Evolutionary conservation across 2,797 vertebrate genomes (phyloP).

Genomic region (Esox lucius): DNA sequence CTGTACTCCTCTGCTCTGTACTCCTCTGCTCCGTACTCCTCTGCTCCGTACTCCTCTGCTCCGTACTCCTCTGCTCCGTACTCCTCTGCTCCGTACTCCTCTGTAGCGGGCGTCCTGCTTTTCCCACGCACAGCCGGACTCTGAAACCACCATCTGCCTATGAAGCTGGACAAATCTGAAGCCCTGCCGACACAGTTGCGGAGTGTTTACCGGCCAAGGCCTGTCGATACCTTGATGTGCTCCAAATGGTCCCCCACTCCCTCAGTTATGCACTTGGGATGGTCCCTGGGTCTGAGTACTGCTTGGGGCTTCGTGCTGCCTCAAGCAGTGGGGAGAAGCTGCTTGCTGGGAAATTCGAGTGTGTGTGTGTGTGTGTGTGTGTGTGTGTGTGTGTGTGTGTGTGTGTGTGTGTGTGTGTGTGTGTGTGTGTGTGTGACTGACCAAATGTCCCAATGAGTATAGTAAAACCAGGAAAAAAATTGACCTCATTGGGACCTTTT

Average conservation of each 20-base stretch:
- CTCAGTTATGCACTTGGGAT: neutral
- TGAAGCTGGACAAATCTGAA: constrained; percentile 58
- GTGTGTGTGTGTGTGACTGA: too few species aligned
- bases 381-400: constrained; percentile 38
- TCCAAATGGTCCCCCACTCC: neutral
- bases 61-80: too few species aligned
- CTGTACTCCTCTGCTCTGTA: too few species aligned
- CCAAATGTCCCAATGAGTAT: too few species aligned
- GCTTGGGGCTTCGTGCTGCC: neutral
- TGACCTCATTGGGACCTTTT: too few species aligned
- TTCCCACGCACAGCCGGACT: constrained; percentile 51
- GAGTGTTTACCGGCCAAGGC: neutral
- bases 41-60: too few species aligned
- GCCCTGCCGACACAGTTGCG: constrained; percentile 13
- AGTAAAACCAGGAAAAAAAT: too few species aligned
- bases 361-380: constrained; percentile 32
- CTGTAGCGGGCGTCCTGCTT: constrained; percentile 59
- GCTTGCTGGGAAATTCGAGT: constrained; percentile 42
- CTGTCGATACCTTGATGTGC: neutral
- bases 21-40: too few species aligned
- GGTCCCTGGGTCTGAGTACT: neutral
- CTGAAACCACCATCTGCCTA: constrained; percentile 35
- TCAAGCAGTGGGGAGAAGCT: neutral
- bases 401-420: too few species aligned
- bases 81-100: constrained; percentile 43